Percentiles rank a stretch among this genome's conserved stretches.
phyloP scores from a whole-genome alignment of 2,797 vertebrate genomes.

The Diglossa cyanea region DNA sequence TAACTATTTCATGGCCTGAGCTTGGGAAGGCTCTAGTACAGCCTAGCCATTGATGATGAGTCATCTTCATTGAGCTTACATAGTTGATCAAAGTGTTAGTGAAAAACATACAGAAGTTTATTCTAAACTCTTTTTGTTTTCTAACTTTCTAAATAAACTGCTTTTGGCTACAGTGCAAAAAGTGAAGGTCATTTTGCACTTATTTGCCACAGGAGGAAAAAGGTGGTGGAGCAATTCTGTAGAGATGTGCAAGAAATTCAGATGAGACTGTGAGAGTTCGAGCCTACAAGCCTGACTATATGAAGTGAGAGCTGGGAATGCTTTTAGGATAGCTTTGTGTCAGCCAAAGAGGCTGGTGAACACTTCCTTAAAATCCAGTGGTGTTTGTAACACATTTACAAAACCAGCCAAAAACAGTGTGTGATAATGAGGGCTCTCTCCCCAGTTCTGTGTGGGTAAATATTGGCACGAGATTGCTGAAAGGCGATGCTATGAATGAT shows the following conservation, averaged over 20 bases:
- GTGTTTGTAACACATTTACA: not conserved
- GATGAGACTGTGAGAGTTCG: not conserved
- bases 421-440: rapidly evolving
- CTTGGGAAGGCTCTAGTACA: not conserved
- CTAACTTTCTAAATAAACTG: not conserved
- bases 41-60: not conserved
- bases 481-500: not conserved
- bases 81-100: not conserved
- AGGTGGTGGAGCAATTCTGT: not conserved
- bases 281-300: not conserved
- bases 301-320: not conserved
- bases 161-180: not conserved
- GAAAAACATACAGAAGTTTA: not conserved
- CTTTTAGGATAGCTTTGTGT: not conserved
- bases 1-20: not conserved
- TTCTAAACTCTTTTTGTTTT: not conserved
- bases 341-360: not conserved
- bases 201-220: not conserved
- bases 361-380: not conserved
- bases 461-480: not conserved
- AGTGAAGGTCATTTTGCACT: not conserved
- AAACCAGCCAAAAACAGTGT: not conserved
- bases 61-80: not conserved
- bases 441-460: not conserved
- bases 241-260: not conserved